phyloP scores from a whole-genome alignment of 2,888 invertebrate genomes.

The Lamproptera curius region DNA sequence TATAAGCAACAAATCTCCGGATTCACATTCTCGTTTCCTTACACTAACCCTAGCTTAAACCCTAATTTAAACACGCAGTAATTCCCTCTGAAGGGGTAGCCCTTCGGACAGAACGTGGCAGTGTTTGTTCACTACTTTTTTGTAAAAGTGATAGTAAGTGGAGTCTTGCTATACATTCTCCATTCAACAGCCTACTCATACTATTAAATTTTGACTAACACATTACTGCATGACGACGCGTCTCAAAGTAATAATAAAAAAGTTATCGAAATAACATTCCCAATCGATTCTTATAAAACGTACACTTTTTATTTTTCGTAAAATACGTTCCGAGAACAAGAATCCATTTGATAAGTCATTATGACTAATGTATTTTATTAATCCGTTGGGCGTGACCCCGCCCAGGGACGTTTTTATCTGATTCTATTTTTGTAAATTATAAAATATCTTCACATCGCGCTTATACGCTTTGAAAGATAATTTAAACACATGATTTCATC shows the following conservation, averaged over 20 bases:
- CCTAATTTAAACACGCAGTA: too few relatives aligned
- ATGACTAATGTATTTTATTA: conserved; percentile 70
- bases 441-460: background rate
- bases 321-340: conserved; percentile 43
- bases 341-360: conserved; percentile 53
- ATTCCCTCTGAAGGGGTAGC: too few relatives aligned
- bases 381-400: conserved; percentile 55
- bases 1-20: too few relatives aligned
- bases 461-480: background rate
- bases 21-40: too few relatives aligned
- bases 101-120: too few relatives aligned
- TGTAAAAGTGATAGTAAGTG: too few relatives aligned
- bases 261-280: background rate
- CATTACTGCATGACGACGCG: background rate
- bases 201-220: background rate
- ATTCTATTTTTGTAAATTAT: conserved; percentile 21
- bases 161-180: too few relatives aligned
- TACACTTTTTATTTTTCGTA: conserved; percentile 3
- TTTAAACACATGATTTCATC: background rate
- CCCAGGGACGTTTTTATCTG: conserved; percentile 34
- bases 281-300: conserved; percentile 2
- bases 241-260: background rate
- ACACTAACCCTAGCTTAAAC: too few relatives aligned
- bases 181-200: too few relatives aligned
- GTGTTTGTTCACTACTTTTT: too few relatives aligned